Percentiles rank a stretch among this genome's conserved stretches.
phyloP scores from a whole-genome alignment of 2,888 invertebrate species.

The Minunthozetes semirufus region DNA sequence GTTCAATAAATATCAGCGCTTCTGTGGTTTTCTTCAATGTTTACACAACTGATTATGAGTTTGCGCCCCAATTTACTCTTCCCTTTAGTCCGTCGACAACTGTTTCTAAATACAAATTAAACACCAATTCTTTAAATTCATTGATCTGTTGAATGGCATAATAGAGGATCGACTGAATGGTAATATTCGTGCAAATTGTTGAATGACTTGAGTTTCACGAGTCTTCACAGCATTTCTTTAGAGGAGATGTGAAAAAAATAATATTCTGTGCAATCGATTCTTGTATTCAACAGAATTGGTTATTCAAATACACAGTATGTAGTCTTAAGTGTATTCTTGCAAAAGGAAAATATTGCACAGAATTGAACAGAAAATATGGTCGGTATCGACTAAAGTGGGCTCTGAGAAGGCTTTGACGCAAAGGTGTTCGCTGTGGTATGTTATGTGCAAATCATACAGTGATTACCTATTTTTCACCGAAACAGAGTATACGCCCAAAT shows the following conservation, averaged over 20 bases:
- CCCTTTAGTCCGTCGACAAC: neutral
- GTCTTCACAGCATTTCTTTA: too few species aligned
- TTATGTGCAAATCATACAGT: neutral
- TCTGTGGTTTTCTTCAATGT: conserved; percentile 3
- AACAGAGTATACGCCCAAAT: conserved; percentile 8
- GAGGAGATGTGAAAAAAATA: too few species aligned
- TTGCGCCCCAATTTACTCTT: conserved; percentile 4
- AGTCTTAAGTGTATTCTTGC: too few species aligned
- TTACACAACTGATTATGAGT: conserved; percentile 15
- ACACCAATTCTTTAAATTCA: neutral
- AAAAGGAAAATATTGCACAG: neutral
- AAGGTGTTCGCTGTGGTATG: neutral
- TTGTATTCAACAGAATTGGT: too few species aligned
- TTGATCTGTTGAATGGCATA: neutral
- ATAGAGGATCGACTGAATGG: neutral
- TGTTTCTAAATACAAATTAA: neutral
- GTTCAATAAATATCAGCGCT: neutral
- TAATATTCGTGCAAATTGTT: too few species aligned
- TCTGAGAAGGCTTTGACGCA: neutral
- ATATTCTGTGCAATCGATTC: too few species aligned
- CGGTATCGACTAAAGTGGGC: neutral
- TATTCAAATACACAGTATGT: too few species aligned
- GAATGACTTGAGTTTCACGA: too few species aligned
- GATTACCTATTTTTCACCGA: neutral
- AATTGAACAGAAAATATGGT: neutral